Conservation (phyloP, 2,113 vertebrate species). For the Planiliza haematocheilus region DNA sequence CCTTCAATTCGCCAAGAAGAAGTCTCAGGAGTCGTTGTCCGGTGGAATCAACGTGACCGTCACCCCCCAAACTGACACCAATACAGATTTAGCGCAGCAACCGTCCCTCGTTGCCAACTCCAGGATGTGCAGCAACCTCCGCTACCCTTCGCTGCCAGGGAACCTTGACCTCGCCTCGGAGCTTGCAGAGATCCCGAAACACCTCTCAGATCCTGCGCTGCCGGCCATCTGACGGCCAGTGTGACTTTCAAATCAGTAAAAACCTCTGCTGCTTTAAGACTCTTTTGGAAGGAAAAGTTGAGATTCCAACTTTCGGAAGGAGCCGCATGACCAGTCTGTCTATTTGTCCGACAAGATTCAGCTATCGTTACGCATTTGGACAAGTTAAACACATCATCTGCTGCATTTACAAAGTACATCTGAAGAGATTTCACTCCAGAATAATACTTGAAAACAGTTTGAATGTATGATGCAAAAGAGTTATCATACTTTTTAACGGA, state of each 20-base stretch:
- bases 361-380: constrained; percentile 15
- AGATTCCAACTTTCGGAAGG: background rate
- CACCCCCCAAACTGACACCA: constrained; percentile 77
- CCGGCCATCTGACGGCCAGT: constrained; percentile 78
- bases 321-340: background rate
- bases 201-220: constrained; percentile 90
- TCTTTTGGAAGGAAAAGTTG: background rate
- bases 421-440: background rate
- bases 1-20: constrained; percentile 78
- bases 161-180: constrained; percentile 84
- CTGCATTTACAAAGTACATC: too few species aligned
- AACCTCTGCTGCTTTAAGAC: constrained; percentile 2
- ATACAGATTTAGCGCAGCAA: constrained; percentile 43
- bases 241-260: background rate
- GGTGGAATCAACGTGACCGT: constrained; percentile 74
- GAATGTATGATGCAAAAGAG: background rate
- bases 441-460: background rate
- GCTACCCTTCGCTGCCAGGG: constrained; percentile 90
- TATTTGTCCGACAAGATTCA: background rate
- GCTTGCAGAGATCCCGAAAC: constrained; percentile 87
- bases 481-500: constrained; percentile 11
- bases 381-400: background rate
- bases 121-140: constrained; percentile 74
- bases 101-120: constrained; percentile 68
- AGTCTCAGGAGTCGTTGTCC: constrained; percentile 83